Percentiles rank a stretch among this genome's conserved stretches.
Conservation (phyloP, 2,888 invertebrate species). For the Rosalia funebris region DNA sequence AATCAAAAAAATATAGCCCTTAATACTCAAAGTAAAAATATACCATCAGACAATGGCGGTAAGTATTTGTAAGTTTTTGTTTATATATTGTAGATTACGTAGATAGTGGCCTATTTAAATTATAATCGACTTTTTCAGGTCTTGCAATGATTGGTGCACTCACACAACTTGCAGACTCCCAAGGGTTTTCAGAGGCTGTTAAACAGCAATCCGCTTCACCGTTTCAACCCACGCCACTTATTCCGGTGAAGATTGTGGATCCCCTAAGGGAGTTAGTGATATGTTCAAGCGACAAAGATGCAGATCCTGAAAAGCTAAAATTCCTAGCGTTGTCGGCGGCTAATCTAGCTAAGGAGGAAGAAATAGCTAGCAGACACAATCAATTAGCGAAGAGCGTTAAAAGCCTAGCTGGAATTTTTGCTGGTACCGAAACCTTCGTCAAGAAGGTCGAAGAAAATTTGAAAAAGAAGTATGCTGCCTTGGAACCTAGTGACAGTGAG, state of each 20-base stretch:
- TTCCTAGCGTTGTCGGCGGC: constrained; percentile 72
- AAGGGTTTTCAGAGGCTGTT: constrained; percentile 35
- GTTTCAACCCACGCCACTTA: constrained; percentile 23
- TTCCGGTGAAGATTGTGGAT: constrained; percentile 61
- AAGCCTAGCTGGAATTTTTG: constrained; percentile 61
- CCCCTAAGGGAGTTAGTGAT: constrained; percentile 73
- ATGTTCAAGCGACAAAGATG: constrained; percentile 65
- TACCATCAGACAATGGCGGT: constrained; percentile 4
- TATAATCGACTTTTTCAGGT: constrained; percentile 27
- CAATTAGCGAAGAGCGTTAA: constrained; percentile 53
- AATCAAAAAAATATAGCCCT: constrained; percentile 44
- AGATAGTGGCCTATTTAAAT: too few relatives aligned
- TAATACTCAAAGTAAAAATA: constrained; percentile 23
- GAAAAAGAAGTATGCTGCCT: constrained; percentile 61
- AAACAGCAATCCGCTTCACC: constrained; percentile 32
- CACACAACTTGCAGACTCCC: constrained; percentile 55
- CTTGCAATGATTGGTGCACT: constrained; percentile 55
- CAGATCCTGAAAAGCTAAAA: constrained; percentile 66
- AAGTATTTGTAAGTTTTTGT: background rate
- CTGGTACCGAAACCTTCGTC: constrained; percentile 59
- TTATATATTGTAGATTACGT: too few relatives aligned
- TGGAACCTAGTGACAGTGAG: constrained; percentile 74
- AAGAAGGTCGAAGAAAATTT: constrained; percentile 60
- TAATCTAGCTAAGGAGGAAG: constrained; percentile 67
- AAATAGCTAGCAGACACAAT: constrained; percentile 44